These are phyloP conservation scores for Leontopithecus rosalia DNA, from an alignment of 2,797 vertebrate species.

Conservation along the genomic window DNA sequence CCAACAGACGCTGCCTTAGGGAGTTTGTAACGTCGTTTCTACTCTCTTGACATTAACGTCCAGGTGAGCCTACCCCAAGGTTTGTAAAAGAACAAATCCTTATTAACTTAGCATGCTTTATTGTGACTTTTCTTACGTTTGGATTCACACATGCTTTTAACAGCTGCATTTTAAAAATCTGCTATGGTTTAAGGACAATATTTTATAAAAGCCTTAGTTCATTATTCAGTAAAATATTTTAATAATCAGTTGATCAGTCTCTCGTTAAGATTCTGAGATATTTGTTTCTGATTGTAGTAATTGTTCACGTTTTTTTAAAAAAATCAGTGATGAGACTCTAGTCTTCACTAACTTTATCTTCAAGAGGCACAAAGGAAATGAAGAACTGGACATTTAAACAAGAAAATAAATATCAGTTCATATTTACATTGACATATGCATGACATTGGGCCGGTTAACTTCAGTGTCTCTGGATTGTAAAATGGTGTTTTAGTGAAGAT, in stretches of 20 bases:
- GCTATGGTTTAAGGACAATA: not conserved
- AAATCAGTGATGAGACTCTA: not conserved
- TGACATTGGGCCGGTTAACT: not conserved
- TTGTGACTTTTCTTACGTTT: slow-evolving; percentile 20
- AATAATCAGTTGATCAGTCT: slow-evolving; percentile 29
- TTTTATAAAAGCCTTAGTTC: slow-evolving; percentile 13
- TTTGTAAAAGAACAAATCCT: slow-evolving; percentile 39
- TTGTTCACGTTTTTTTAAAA: not conserved
- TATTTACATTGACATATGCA: not conserved
- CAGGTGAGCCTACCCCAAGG: slow-evolving; percentile 24
- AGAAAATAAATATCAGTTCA: not conserved
- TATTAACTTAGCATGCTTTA: slow-evolving; percentile 61
- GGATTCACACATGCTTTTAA: slow-evolving; percentile 11
- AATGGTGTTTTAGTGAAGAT: not conserved
- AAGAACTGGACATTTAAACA: slow-evolving; percentile 32
- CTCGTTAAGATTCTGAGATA: slow-evolving; percentile 48
- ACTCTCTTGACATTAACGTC: not conserved
- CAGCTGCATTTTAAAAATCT: not conserved
- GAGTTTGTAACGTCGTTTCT: slow-evolving; percentile 25
- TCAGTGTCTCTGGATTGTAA: not conserved
- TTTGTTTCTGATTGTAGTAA: slow-evolving; percentile 39
- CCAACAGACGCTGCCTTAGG: not conserved
- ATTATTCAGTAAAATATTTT: slow-evolving; percentile 23
- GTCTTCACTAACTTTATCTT: slow-evolving; percentile 46
- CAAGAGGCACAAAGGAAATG: not conserved